These are phyloP conservation scores for Spermophilus dauricus DNA, from an alignment of 2,113 vertebrate species.

Conservation along the genomic window DNA sequence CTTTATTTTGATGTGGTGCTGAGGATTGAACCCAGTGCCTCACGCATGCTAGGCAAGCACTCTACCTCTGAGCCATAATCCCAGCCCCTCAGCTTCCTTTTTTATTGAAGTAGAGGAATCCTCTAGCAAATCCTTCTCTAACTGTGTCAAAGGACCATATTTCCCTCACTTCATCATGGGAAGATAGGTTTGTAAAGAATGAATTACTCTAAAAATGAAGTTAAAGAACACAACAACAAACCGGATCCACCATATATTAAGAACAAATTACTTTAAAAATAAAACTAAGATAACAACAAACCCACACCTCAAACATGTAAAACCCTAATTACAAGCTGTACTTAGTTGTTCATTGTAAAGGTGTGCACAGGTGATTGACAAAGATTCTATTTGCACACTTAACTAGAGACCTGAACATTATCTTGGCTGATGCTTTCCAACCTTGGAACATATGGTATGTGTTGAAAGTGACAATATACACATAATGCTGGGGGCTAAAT, in stretches of 20 bases:
- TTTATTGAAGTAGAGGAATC: neutral
- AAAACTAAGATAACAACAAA: neutral
- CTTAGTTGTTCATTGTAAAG: neutral
- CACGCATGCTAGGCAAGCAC: too few species aligned
- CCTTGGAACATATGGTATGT: neutral
- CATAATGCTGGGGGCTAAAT: neutral
- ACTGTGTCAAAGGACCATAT: neutral
- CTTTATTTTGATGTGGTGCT: too few species aligned
- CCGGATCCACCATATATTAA: neutral
- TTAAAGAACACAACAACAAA: neutral
- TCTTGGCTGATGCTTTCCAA: neutral
- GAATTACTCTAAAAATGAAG: neutral
- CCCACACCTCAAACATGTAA: neutral
- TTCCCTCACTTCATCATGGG: neutral
- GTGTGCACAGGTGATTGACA: neutral
- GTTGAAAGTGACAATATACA: neutral
- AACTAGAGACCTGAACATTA: neutral
- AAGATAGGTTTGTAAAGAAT: neutral
- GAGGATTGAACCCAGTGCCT: too few species aligned
- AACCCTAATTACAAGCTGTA: neutral
- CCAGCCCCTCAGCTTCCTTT: neutral
- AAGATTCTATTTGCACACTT: neutral
- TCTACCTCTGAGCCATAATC: too few species aligned
- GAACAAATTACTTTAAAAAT: conserved; percentile 10
- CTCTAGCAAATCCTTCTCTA: neutral